Evolutionary conservation across 2,888 invertebrate genomes (phyloP).

Genomic region (Keiferia lycopersicella): DNA sequence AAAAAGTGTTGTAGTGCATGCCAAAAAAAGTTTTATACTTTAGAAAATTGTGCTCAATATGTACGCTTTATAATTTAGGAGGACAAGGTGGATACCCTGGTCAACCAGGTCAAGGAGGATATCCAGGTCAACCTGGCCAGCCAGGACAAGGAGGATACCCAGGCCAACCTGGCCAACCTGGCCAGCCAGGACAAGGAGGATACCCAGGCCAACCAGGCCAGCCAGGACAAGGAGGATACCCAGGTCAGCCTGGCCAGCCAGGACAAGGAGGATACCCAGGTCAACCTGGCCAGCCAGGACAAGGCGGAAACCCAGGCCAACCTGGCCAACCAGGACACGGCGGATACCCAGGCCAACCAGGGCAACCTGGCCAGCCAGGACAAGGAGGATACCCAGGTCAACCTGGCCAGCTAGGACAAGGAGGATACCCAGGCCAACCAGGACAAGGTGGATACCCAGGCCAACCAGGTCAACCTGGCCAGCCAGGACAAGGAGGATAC

Average conservation of each 20-base stretch:
- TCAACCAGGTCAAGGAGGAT: conserved; percentile 34
- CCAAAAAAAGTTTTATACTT: background rate
- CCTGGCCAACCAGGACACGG: conserved; percentile 36
- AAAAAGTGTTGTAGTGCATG: background rate
- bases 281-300: conserved; percentile 33
- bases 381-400: conserved; percentile 76
- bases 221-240: conserved; percentile 33
- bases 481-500: conserved; percentile 40
- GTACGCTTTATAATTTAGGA: conserved; percentile 25
- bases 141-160: conserved; percentile 44
- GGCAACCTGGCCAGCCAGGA: conserved; percentile 35
- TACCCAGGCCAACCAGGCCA: conserved; percentile 34
- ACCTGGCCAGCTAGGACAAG: too few species aligned
- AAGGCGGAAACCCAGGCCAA: conserved; percentile 35
- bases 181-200: conserved; percentile 36
- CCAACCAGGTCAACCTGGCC: conserved; percentile 34
- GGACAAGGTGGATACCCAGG: conserved; percentile 33
- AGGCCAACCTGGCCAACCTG: conserved; percentile 50
- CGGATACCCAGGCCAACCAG: conserved; percentile 33
- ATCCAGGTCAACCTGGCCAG: conserved; percentile 44
- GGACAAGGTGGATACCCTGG: conserved; percentile 46
- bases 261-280: conserved; percentile 36
- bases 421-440: conserved; percentile 58
- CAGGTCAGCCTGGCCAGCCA: conserved; percentile 34
- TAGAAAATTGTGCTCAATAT: background rate